Conservation (phyloP, 2,113 vertebrate genomes). For the Daboia siamensis region DNA sequence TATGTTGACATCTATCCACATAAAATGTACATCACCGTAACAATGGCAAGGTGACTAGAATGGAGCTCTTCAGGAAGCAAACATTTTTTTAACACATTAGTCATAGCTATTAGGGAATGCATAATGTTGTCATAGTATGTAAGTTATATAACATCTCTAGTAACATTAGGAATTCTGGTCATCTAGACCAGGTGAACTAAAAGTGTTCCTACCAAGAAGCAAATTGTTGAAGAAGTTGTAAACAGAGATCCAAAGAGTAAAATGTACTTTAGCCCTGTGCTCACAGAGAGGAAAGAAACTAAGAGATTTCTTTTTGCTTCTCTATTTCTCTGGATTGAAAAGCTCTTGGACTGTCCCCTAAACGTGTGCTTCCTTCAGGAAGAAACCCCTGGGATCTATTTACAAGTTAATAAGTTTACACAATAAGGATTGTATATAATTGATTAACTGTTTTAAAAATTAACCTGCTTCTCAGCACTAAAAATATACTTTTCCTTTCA, state of each 20-base stretch:
- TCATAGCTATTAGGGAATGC: neutral
- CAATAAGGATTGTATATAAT: neutral
- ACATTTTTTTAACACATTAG: neutral
- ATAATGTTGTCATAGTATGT: neutral
- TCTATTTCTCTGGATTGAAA: neutral
- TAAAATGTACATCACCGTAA: neutral
- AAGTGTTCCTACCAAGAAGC: neutral
- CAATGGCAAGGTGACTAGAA: neutral
- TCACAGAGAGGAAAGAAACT: neutral
- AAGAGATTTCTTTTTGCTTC: neutral
- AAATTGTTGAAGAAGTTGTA: neutral
- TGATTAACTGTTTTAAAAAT: neutral
- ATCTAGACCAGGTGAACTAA: neutral
- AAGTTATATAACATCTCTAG: neutral
- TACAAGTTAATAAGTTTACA: neutral
- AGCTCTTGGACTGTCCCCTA: neutral
- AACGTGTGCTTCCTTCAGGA: neutral
- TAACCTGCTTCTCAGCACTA: neutral
- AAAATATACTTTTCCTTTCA: neutral
- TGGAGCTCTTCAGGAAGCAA: neutral
- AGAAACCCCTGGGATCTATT: neutral
- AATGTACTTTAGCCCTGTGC: neutral
- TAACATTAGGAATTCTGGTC: neutral
- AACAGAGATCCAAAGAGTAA: neutral
- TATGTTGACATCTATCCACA: neutral